Base-by-base conservation (phyloP, 2,888 invertebrate species). In the Nipponacmea schrenckii region DNA sequence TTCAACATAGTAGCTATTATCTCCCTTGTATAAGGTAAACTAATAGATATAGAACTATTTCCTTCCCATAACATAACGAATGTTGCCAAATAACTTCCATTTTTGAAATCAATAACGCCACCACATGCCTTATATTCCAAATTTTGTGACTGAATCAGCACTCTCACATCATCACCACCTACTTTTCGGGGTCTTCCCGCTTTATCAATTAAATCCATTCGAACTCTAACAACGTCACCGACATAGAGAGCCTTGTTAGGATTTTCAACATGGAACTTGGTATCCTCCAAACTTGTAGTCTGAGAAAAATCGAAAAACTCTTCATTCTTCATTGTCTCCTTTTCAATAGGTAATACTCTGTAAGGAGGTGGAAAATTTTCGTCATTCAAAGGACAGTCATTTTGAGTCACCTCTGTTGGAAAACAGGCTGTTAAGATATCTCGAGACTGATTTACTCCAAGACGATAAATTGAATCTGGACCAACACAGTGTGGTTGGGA, bases 121-220 rank as follows among this genome's bases (percentile, higher is more conserved):
- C 67, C 70, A 7, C 20, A 15, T 1, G 70, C 63, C 15, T 15
- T 50, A 15, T 63, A 46, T 24, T 12, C 56, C 12, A 12, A 24
- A 24, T 56, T 24, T 20, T 12, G 20, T 56, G 20, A 20, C 15
- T n/a, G 14, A 27, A 71, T 46, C 50, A 66, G 62, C 15, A 67
- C 48, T 67, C 70, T 67, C 17, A 71, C 67, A 3, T 67, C 70
- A 67, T 71, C 70, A 27, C 66, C 67, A 31, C 70, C 70, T 17
- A 62, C 50, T 46, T 17, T 26, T 27, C 70, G 62, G 10, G 39
- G 66, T 31, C 44, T 44, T 1, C 70, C 70, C 4, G 44, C 62
- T 1, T 66, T 62, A 39, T 71, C 67, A 12, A 66, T 46, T 46
- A 71, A 44, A 27, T 71, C 62, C 15, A 71, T 46, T 15, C 62